Conservation (phyloP, 2,888 invertebrate species). For the Antheraea yamamai region DNA sequence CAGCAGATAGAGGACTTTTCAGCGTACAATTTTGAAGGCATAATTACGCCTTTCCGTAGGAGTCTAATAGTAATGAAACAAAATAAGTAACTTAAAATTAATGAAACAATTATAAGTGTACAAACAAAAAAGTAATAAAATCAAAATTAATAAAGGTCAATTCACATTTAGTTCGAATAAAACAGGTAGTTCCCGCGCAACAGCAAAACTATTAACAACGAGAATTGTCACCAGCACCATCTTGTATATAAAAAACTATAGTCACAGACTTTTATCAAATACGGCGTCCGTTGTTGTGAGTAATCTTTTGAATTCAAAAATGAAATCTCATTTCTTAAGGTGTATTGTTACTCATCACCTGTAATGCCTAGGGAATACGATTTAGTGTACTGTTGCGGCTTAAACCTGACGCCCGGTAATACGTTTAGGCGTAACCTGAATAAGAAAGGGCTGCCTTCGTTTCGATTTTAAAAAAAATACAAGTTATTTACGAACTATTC, state of each 20-base stretch:
- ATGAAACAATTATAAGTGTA: too few species aligned
- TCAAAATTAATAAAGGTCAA: too few species aligned
- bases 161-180: too few species aligned
- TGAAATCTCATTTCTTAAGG: conserved; percentile 16
- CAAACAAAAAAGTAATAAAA: too few species aligned
- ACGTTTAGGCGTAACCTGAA: conserved; percentile 11
- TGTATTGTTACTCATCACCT: conserved; percentile 13
- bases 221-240: too few species aligned
- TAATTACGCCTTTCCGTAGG: too few species aligned
- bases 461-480: not conserved
- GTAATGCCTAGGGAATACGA: conserved; percentile 14
- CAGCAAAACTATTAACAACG: too few species aligned
- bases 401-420: conserved; percentile 20
- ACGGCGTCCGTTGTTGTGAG: not conserved
- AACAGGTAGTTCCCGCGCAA: too few species aligned
- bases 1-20: too few species aligned
- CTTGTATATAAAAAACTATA: not conserved
- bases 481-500: not conserved
- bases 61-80: too few species aligned
- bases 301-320: not conserved
- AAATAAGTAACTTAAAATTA: too few species aligned
- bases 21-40: too few species aligned
- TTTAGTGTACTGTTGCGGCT: conserved; percentile 14
- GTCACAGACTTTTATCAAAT: not conserved
- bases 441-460: not conserved